Evolutionary conservation across 2,888 invertebrate genomes (phyloP), one percentile per base, ranked within the genome.

Genomic region (Apamea epomidion): DNA sequence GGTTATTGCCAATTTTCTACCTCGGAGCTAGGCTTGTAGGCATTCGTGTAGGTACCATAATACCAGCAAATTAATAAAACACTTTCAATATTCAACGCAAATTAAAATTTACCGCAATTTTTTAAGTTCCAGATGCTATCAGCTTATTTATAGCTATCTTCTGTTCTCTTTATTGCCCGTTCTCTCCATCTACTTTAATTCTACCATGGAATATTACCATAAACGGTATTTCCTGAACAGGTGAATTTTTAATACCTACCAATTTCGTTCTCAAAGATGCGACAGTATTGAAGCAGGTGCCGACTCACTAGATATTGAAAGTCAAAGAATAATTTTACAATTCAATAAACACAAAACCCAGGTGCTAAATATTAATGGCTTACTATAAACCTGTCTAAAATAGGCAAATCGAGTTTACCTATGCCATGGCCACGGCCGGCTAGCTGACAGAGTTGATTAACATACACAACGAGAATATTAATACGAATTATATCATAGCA

Each of bases 321-420:
- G 76, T 86, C 76, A 73, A 69, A 67, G 42, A 64, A 85, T 64
- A 68, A 87, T 62, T 78, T 75, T 48, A 82, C 81, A 42, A 68
- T 74, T 78, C 60, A 84, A 74, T 73, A 82, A 69, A 74, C 45
- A 82, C 60, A 64, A 74, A 67, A 74, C 60, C 51, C 45, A 16
- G 71, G 74, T 86, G 80, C 74, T 86, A 74, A 86, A 86, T 84
- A 82, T 86, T 86, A 86, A 85, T 86, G 29, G 42, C 71, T 74
- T 25, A 79, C 67, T 83, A 80, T 60, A 72, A 76, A 83, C 77
- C 58, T 79, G 75, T 79, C 76, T 83, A 87, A 86, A 76, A 87
- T 73, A 78, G 48, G 48, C 12, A 48, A 48, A 71, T 62, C 65
- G 14, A 81, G 72, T 69, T 78, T 67, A 76, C 62, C n/a, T 64